Base-by-base conservation (phyloP, 2,888 invertebrate species). In the Andrena bucephala region DNA sequence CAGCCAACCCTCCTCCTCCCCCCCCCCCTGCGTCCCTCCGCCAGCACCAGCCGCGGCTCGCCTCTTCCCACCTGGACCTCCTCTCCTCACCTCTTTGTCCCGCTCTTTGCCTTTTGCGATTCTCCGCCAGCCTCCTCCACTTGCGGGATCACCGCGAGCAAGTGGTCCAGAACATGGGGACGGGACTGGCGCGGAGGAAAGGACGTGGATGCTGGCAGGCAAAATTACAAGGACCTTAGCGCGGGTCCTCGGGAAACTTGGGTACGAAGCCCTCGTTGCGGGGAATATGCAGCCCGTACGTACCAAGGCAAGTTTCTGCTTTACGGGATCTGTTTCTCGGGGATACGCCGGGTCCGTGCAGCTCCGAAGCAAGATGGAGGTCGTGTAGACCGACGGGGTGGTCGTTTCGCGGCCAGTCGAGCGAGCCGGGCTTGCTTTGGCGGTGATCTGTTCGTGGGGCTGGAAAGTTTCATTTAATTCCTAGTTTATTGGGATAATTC, bases 131-230 rank as follows among this genome's bases (percentile, higher is more conserved):
- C 81, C 73, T 42, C 42, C 24, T 81, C 80, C 81, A 79, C 85
- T 87, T 83, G 67, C 80, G 85, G 87, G 87, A 90, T 89, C 89
- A 87, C 84, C 82, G 81, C 85, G 84, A 85, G 85, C 81, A 87
- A 84, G 85, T 88, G 85, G 83, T 89, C 86, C 85, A 87, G 85
- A 79, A 77, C 79, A 62, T 68, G 62, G 70, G 70, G 71, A 86
- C 76, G 78, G 52, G 76, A 71, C 50, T 57, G 63, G 67, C 24
- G 48, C 54, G 36, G 72, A 66, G 69, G 67, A 67, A 71, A 68
- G 62, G 70, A 71, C 65, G 72, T 69, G 76, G 80, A 77, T 70
- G 83, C 77, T 77, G 76, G 74, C 83, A 71, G 76, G 75, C 80
- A 48, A 87, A 87, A 87, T 87, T 83, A 77, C 85, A 85, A 85